Percentiles rank a stretch among this genome's conserved stretches.
Conservation (phyloP, 2,113 vertebrate genomes). For the Aviceda subcristata region DNA sequence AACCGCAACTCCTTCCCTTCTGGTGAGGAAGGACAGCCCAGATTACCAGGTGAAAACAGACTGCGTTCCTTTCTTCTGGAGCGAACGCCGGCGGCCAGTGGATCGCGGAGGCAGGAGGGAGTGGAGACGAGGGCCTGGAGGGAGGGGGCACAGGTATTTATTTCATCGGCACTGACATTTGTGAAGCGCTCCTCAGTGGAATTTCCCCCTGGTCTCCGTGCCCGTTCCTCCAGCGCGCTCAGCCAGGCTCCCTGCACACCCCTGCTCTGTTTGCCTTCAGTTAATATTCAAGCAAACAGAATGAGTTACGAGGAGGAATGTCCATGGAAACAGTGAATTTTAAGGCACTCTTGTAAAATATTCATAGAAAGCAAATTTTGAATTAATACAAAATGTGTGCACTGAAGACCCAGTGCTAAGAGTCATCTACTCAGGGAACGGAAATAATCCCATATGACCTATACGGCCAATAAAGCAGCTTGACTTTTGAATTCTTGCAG, state of each 20-base stretch:
- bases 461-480: constrained; percentile 60
- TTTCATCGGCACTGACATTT: constrained; percentile 13
- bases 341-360: constrained; percentile 62
- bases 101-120: neutral
- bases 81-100: fast-evolving
- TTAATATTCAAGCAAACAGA: constrained; percentile 46
- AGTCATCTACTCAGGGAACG: constrained; percentile 57
- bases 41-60: neutral
- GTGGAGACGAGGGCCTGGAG: fast-evolving
- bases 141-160: neutral
- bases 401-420: constrained; percentile 36
- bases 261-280: constrained; percentile 33
- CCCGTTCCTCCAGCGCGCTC: neutral
- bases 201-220: neutral
- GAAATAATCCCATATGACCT: constrained; percentile 60
- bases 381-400: constrained; percentile 61
- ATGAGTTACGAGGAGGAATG: constrained; percentile 42
- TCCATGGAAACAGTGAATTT: constrained; percentile 50
- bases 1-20: neutral
- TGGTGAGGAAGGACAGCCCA: neutral
- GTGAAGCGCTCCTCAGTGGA: neutral
- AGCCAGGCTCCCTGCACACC: neutral
- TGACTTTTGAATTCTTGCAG: constrained; percentile 65
- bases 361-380: constrained; percentile 67
- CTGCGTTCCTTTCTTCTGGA: neutral